Evolutionary conservation across 2,797 vertebrate species (phyloP).

Genomic region (Pygocentrus nattereri): DNA sequence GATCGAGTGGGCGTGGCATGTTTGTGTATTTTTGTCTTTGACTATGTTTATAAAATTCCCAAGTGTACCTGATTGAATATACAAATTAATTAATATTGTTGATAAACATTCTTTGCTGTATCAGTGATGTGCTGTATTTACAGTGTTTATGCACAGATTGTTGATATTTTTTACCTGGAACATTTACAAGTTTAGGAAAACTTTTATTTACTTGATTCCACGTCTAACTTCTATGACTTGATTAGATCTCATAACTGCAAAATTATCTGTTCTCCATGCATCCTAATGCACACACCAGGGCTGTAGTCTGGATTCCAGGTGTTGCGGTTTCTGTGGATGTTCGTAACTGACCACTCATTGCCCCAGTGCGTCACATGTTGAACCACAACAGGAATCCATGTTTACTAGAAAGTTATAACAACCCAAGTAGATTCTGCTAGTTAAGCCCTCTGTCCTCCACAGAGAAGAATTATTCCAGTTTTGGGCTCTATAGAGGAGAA

Average conservation of each 20-base stretch:
- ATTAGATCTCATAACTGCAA: not conserved
- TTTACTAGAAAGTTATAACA: not conserved
- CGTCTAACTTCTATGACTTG: not conserved
- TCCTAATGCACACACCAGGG: not conserved
- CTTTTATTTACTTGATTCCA: not conserved
- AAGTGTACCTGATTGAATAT: not conserved
- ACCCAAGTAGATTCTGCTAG: not conserved
- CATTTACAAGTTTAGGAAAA: not conserved
- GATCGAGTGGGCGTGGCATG: not conserved
- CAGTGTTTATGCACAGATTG: not conserved
- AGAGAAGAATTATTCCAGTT: not conserved
- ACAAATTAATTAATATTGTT: not conserved
- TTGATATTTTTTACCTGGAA: not conserved
- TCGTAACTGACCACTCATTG: not conserved
- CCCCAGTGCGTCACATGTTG: not conserved
- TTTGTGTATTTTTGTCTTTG: not conserved
- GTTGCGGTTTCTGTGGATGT: not conserved
- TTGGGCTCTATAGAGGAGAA: not conserved
- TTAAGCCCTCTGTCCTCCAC: not conserved
- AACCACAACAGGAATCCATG: not conserved
- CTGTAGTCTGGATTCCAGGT: not conserved
- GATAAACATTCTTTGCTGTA: slow-evolving; percentile 2
- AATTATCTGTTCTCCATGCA: not conserved
- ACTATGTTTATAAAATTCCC: not conserved
- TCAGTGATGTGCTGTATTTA: slow-evolving; percentile 13